phyloP scores from a whole-genome alignment of 1,140 invertebrate genomes.

The Ceratina calcarata region DNA sequence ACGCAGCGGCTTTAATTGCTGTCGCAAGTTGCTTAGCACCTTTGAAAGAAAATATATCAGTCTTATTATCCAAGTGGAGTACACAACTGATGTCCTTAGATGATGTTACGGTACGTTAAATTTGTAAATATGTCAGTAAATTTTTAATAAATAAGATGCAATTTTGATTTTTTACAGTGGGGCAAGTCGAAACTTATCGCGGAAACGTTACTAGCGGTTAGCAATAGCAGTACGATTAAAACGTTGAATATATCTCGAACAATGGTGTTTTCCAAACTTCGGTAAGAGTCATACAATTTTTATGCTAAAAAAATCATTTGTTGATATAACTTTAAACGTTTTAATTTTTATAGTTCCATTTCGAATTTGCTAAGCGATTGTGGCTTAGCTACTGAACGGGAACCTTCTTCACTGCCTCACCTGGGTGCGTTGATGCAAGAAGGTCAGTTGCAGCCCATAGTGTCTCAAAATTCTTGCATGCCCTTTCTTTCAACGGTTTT shows the following conservation, averaged over 20 bases:
- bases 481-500: constrained; percentile 68
- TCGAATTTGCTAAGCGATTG: constrained; percentile 74
- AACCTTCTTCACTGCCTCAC: constrained; percentile 71
- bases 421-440: constrained; percentile 69
- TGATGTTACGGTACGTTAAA: constrained; percentile 67
- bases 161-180: constrained; percentile 68
- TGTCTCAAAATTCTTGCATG: constrained; percentile 67
- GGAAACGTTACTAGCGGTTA: constrained; percentile 63
- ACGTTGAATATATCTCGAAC: constrained; percentile 63
- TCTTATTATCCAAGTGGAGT: constrained; percentile 74
- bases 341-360: constrained; percentile 61
- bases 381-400: constrained; percentile 56
- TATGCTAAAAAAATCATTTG: not conserved
- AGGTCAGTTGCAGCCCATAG: constrained; percentile 71
- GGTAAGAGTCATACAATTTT: constrained; percentile 54
- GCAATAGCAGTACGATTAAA: constrained; percentile 60
- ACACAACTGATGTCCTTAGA: constrained; percentile 68
- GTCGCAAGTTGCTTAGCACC: constrained; percentile 60
- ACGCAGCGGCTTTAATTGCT: constrained; percentile 71
- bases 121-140: constrained; percentile 7
- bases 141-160: not conserved
- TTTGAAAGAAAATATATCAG: constrained; percentile 61
- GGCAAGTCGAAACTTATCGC: constrained; percentile 70
- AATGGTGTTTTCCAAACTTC: constrained; percentile 67
- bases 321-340: constrained; percentile 1